Conservation (phyloP, 2,888 invertebrate genomes). For the Thumatha senex region DNA sequence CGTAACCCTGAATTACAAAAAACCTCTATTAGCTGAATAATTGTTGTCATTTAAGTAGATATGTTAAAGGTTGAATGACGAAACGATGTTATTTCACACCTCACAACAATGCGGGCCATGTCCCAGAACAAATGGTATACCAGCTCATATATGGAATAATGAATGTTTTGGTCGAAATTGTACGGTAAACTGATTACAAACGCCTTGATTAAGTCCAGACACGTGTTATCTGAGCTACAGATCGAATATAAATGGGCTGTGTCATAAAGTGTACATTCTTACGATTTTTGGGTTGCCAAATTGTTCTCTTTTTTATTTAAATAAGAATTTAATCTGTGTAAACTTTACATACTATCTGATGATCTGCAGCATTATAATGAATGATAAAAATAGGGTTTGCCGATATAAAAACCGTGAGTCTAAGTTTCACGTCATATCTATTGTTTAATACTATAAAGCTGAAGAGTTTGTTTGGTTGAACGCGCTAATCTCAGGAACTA, state of each 20-base stretch:
- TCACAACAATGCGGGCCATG: slow-evolving; percentile 41
- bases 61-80: slow-evolving; percentile 37
- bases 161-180: slow-evolving; percentile 47
- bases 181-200: slow-evolving; percentile 52
- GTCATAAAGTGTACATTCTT: slow-evolving; percentile 34
- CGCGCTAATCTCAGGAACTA: too few relatives aligned
- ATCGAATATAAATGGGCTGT: slow-evolving; percentile 50
- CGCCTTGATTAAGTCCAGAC: slow-evolving; percentile 44
- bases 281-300: slow-evolving; percentile 7
- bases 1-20: slow-evolving; percentile 15
- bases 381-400: too few relatives aligned
- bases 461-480: too few relatives aligned
- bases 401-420: too few relatives aligned
- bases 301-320: slow-evolving; percentile 3
- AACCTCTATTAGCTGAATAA: slow-evolving; percentile 29
- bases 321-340: slow-evolving; percentile 4
- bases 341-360: too few relatives aligned
- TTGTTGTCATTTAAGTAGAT: slow-evolving; percentile 21
- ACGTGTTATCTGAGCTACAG: slow-evolving; percentile 40
- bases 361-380: too few relatives aligned
- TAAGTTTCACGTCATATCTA: too few relatives aligned
- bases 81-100: slow-evolving; percentile 49
- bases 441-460: too few relatives aligned
- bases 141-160: slow-evolving; percentile 46
- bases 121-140: slow-evolving; percentile 40